Evolutionary conservation across 64 coral and sea anemone species (phyloP).

Genomic region (Montipora foliosa): DNA sequence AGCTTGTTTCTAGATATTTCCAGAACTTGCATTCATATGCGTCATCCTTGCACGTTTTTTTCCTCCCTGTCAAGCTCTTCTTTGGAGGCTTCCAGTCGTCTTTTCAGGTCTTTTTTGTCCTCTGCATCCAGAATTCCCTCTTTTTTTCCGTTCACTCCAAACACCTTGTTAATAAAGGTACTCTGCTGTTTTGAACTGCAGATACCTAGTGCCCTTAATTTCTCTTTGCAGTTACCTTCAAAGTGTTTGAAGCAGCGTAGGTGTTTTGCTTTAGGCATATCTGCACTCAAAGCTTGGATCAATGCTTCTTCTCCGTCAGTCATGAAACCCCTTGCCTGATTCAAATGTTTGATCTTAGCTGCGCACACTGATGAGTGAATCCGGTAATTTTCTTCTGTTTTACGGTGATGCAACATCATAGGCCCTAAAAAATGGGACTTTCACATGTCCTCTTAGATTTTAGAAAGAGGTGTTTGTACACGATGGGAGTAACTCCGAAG

Average conservation of each 20-base stretch:
- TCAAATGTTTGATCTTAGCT: conserved; percentile 11
- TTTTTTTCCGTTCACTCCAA: conserved; percentile 30
- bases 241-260: conserved; percentile 52
- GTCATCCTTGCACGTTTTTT: conserved; percentile 3
- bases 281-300: conserved; percentile 32
- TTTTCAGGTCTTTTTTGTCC: conserved; percentile 31
- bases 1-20: conserved; percentile 38
- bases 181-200: not conserved
- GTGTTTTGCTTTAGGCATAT: not conserved
- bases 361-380: conserved; percentile 3
- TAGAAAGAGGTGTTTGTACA: conserved; percentile 23
- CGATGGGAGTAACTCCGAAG: conserved; percentile 51
- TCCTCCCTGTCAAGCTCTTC: conserved; percentile 4
- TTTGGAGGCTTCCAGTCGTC: conserved; percentile 9
- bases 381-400: too few species aligned
- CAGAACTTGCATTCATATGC: conserved; percentile 11
- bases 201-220: conserved; percentile 35
- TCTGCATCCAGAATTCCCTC: conserved; percentile 54
- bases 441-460: conserved; percentile 4
- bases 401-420: conserved; percentile 32
- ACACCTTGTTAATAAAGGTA: conserved; percentile 24
- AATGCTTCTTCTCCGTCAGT: conserved; percentile 46
- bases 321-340: conserved; percentile 32
- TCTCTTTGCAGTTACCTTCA: conserved; percentile 45
- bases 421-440: conserved; percentile 48